phyloP scores from a whole-genome alignment of 2,888 invertebrate species.

The Portevinia maculata region DNA sequence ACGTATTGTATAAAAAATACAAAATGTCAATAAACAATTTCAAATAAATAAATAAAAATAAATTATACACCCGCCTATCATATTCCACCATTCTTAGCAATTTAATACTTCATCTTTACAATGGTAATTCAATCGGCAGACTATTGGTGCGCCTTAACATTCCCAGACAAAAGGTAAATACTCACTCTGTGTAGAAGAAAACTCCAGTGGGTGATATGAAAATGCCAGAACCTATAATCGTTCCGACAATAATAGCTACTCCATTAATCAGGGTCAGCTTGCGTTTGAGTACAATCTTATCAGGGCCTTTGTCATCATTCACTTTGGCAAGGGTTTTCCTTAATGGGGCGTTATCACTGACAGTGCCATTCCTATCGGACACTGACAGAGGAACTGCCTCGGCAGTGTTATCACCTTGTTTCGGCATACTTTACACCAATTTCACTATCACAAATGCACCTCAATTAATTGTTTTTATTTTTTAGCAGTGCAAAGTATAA shows the following conservation, averaged over 20 bases:
- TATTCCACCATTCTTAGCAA: neutral
- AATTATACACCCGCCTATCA: neutral
- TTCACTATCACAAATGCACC: slow-evolving; percentile 9
- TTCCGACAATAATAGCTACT: slow-evolving; percentile 93
- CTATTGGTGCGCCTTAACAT: neutral
- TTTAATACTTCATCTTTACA: neutral
- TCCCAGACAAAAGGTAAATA: slow-evolving; percentile 63
- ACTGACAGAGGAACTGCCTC: slow-evolving; percentile 60
- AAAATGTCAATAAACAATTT: too few relatives aligned
- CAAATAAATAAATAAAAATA: too few relatives aligned
- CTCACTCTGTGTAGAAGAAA: slow-evolving; percentile 86
- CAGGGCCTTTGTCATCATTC: slow-evolving; percentile 75
- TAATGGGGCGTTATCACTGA: slow-evolving; percentile 21
- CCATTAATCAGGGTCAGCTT: slow-evolving; percentile 94
- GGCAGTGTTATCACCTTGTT: slow-evolving; percentile 40
- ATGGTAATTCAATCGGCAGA: slow-evolving; percentile 21
- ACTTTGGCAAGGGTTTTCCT: slow-evolving; percentile 45
- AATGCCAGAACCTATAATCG: slow-evolving; percentile 95
- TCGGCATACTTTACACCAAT: slow-evolving; percentile 42
- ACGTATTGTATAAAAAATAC: too few relatives aligned
- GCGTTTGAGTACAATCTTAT: slow-evolving; percentile 89
- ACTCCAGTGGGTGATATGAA: slow-evolving; percentile 95
- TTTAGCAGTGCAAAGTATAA: neutral
- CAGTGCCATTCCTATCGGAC: slow-evolving; percentile 37
- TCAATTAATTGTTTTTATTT: neutral